Base-by-base conservation (phyloP, 2,113 vertebrate species). In the Rhinolophus sinicus region DNA sequence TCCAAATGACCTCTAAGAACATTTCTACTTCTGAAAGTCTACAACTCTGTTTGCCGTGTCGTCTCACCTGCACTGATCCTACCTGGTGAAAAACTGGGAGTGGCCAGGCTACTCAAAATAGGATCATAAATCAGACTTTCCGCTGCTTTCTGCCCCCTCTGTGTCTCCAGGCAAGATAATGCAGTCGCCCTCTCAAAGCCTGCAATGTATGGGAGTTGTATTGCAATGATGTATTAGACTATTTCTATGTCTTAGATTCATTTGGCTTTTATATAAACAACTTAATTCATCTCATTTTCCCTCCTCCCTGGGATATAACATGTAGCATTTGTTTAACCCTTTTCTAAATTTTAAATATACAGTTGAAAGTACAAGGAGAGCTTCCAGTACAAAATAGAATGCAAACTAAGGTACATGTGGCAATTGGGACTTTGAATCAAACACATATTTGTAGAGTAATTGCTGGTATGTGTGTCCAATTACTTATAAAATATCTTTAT, bases 181-280 rank as follows among this genome's bases (percentile, higher is more conserved):
- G 44, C 47, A 44, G 69, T 73, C 60, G 21, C 40, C 81, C 6
- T 64, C 65, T 54, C 35, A 78, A 82, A 93, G 33, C 7, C 62
- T 62, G 76, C 72, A 94, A 1, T 7, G 24, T 73, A 52, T 96
- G 56, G 76, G 85, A 88, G 62, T 33, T 69, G 40, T 44, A 44
- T 44, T 44, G 40, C 40, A 6, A 22, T 84, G 76, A 95, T 82
- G 15, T 58, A 78, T 90, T 77, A 52, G 13, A 33, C 77, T 82
- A 65, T 93, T 96, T 96, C 72, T 86, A 33, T 52, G 21, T 77
- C 67, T 93, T 84, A 54, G 54, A 91, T 94, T 94, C 86, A 90
- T 82, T 85, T 95, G 65, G 47, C 70, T 94, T 96, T 96, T 95
- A 84, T 56, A 76, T 72, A 90, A 96, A 96, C 30, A 87, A 91